Conservation (phyloP, 2,888 invertebrate species). For the Eulithis testata region DNA sequence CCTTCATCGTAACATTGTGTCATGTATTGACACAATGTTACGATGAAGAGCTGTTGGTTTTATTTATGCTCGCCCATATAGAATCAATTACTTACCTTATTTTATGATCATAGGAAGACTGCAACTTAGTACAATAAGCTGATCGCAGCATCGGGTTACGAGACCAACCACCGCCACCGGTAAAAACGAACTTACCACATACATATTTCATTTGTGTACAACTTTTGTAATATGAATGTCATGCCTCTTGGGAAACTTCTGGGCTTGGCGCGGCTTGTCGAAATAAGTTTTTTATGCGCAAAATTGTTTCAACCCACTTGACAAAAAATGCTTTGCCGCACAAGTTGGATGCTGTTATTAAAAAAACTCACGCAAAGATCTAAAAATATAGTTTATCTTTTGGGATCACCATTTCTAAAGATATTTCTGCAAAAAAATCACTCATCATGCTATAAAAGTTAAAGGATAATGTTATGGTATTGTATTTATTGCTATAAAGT, state of each 20-base stretch:
- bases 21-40: too few species aligned
- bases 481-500: conserved; percentile 48
- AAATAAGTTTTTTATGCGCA: conserved; percentile 25
- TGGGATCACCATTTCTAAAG: too few species aligned
- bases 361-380: too few species aligned
- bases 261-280: conserved; percentile 18
- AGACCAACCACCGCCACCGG: conserved; percentile 31
- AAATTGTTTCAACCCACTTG: conserved; percentile 19
- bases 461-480: too few species aligned
- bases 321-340: conserved; percentile 16
- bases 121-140: conserved; percentile 12
- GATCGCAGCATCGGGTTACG: conserved; percentile 37
- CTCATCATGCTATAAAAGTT: too few species aligned
- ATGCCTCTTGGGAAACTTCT: conserved; percentile 39
- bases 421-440: too few species aligned
- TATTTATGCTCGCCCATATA: too few species aligned
- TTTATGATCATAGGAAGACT: too few species aligned
- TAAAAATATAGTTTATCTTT: too few species aligned
- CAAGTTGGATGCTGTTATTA: not conserved
- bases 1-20: too few species aligned
- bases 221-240: conserved; percentile 60
- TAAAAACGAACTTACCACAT: conserved; percentile 54
- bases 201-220: conserved; percentile 54
- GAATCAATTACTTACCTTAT: too few species aligned
- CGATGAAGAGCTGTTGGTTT: too few species aligned